Evolutionary conservation across 2,113 vertebrate genomes (phyloP).

Genomic region (Vicugna pacos): DNA sequence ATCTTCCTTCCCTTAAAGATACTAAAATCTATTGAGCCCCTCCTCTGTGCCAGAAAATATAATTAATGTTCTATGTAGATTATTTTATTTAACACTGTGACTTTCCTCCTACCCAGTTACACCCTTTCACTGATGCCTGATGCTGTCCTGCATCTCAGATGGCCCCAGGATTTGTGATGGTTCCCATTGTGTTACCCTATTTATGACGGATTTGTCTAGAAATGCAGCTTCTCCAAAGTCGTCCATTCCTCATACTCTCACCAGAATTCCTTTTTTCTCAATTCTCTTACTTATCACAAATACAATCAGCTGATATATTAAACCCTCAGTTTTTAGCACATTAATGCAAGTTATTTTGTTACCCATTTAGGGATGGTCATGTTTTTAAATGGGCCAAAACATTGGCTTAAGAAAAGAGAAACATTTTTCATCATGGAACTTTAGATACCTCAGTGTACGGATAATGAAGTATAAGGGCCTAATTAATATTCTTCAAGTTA

Average conservation of each 20-base stretch:
- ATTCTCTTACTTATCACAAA: background rate
- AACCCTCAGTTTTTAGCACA: background rate
- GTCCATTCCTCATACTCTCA: background rate
- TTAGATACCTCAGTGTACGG: background rate
- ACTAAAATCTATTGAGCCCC: background rate
- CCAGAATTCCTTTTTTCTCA: background rate
- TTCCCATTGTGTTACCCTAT: background rate
- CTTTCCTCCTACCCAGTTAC: background rate
- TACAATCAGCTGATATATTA: background rate
- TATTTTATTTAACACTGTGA: background rate
- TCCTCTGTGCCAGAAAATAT: background rate
- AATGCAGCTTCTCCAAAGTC: background rate
- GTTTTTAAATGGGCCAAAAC: conserved; percentile 11
- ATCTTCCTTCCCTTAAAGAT: background rate
- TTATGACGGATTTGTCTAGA: background rate
- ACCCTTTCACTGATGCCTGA: background rate
- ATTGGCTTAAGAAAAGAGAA: background rate
- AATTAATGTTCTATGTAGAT: background rate
- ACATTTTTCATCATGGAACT: background rate
- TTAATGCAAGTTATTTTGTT: conserved; percentile 1
- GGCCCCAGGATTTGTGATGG: background rate
- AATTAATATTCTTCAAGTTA: background rate
- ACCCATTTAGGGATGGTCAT: background rate
- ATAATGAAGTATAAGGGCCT: background rate
- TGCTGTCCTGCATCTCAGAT: background rate